Percentiles rank a stretch among this genome's conserved stretches.
These are phyloP conservation scores for Myotis planiceps DNA, from an alignment of 2,797 vertebrate genomes.

Conservation along the genomic window DNA sequence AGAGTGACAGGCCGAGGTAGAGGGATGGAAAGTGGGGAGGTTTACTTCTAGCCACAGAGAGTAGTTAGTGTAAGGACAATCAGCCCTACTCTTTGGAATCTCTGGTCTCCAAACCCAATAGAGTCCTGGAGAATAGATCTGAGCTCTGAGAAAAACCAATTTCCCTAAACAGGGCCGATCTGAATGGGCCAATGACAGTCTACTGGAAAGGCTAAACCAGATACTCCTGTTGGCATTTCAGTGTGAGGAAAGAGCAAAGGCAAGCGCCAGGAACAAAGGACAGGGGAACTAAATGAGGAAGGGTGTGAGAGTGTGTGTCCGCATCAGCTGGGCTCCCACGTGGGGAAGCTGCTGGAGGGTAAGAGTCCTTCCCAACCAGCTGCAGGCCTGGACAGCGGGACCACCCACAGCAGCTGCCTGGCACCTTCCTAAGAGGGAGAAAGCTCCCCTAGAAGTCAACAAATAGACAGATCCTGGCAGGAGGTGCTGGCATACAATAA, in stretches of 20 bases:
- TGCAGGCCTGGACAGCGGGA: too few relatives aligned
- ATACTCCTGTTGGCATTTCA: not conserved
- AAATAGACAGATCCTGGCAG: not conserved
- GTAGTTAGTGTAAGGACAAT: not conserved
- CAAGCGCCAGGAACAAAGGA: not conserved
- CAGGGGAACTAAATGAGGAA: not conserved
- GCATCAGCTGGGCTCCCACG: not conserved
- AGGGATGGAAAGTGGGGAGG: not conserved
- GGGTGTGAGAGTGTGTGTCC: accelerated
- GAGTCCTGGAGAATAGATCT: not conserved
- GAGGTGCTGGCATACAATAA: too few relatives aligned
- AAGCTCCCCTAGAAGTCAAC: not conserved
- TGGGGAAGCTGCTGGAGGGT: accelerated
- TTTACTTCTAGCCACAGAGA: not conserved
- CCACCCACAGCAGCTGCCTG: not conserved
- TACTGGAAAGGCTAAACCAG: not conserved
- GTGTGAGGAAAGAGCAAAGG: not conserved
- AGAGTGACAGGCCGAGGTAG: not conserved
- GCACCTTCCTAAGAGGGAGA: not conserved
- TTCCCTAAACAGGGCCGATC: not conserved
- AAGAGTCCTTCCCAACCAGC: not conserved
- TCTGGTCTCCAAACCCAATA: not conserved
- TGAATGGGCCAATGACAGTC: not conserved
- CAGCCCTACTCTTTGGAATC: not conserved
- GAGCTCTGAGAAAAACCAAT: not conserved